Conservation (phyloP, 64 coral and sea anemone species). For the Anthopleura sola region DNA sequence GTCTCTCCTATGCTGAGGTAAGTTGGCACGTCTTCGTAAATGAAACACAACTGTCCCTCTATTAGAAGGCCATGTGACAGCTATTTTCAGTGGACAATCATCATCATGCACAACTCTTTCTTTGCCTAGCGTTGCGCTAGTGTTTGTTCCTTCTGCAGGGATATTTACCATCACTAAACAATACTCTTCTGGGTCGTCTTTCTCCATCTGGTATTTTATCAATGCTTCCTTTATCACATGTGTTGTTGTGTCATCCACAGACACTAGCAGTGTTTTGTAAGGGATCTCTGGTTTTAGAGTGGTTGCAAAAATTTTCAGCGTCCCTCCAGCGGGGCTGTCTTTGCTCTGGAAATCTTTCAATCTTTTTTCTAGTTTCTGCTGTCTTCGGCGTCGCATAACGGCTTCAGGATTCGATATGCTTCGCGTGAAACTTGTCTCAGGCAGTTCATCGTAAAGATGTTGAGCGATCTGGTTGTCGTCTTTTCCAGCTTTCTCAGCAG, state of each 20-base stretch:
- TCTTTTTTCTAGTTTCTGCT: conserved; percentile 79
- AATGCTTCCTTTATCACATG: conserved; percentile 88
- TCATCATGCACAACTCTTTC: conserved; percentile 92
- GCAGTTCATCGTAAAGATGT: conserved; percentile 81
- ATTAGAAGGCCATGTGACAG: conserved; percentile 84
- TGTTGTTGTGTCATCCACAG: conserved; percentile 76
- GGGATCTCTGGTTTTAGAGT: conserved; percentile 95
- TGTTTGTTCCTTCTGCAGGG: conserved; percentile 64
- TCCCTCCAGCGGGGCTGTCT: conserved; percentile 72
- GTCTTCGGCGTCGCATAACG: conserved; percentile 80
- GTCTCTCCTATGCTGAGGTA: conserved; percentile 75
- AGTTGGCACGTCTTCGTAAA: conserved; percentile 74
- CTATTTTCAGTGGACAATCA: conserved; percentile 85
- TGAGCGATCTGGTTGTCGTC: conserved; percentile 87
- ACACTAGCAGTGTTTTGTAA: conserved; percentile 92
- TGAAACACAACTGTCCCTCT: conserved; percentile 88
- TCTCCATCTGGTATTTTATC: conserved; percentile 86
- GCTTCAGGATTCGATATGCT: conserved; percentile 98
- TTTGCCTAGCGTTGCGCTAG: conserved; percentile 64
- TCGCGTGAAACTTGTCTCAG: conserved; percentile 86
- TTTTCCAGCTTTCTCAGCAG: conserved; percentile 44
- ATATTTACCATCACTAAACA: conserved; percentile 96
- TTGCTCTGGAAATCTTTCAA: conserved; percentile 82
- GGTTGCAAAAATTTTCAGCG: conserved; percentile 96
- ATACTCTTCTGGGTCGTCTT: conserved; percentile 89